Evolutionary conservation across 2,888 invertebrate genomes (phyloP), one percentile per base, ranked within the genome.

Genomic region (Tenthredo livida): DNA sequence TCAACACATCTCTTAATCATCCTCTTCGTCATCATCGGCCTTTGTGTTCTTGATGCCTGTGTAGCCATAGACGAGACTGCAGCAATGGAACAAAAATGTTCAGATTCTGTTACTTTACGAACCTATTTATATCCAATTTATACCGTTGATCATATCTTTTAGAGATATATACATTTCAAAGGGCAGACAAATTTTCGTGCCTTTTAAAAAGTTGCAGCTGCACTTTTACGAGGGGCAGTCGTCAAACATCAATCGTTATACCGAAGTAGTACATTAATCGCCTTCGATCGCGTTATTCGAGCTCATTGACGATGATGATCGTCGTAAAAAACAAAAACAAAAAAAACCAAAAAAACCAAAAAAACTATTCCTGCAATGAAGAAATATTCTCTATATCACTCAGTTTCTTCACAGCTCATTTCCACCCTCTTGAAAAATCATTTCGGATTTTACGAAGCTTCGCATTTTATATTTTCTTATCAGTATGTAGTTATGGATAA

Each of bases 171-270:
- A 61, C 61, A 25, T 61, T 61, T 61, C 61, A 61, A 61, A 61
- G 61, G 61, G 61, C 21, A 3, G 89, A 90, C 89, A 90, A 90
- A 90, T 90, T 90, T 90, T 90, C 89, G 91, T 89, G 90, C 86
- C 84, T 87, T 87, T 86, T 78, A 61, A 65, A 85, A 87, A 87
- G 88, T n/a, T 86, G 86, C 86, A 33, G 33, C 70, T 33, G 33
- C n/a, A n/a, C n/a, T 33, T 90, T 91, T 91, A 91, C 91, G 91
- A 90, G 88, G 90, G 89, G 87, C 90, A 89, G 89, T 89, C 40
- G 88, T 89, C 40, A 65, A 75, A 83, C 84, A 70, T 70, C 70
- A 70, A 70, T 70, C 37, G 70, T 9, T 25, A 61, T 5, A 29
- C 70, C 70, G 70, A 70, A 70, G n/a, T n/a, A n/a, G n/a, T n/a